Percentiles rank a stretch among this genome's conserved stretches.
Evolutionary conservation across 2,113 vertebrate genomes (phyloP).

Genomic region (Microcebus lehilahytsara): DNA sequence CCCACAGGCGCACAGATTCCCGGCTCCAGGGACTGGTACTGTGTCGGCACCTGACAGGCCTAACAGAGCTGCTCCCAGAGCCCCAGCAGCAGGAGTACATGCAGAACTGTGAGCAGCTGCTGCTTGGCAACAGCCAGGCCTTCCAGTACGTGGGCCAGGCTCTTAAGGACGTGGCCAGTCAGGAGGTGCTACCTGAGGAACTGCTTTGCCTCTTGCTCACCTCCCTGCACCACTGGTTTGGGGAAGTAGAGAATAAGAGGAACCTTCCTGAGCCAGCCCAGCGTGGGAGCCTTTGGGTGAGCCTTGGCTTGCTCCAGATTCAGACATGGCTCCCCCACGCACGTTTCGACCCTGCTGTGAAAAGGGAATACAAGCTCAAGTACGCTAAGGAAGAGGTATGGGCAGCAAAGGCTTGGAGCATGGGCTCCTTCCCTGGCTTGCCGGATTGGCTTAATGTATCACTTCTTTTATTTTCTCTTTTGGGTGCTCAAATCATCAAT

Average conservation of each 20-base stretch:
- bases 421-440: not conserved
- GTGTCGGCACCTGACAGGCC: constrained; percentile 87
- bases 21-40: constrained; percentile 90
- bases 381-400: constrained; percentile 95
- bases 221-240: constrained; percentile 90
- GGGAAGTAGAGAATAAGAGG: constrained; percentile 82
- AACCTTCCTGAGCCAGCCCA: constrained; percentile 82
- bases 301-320: constrained; percentile 94
- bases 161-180: constrained; percentile 85
- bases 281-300: constrained; percentile 94
- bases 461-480: not conserved
- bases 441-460: not conserved
- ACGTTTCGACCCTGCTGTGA: constrained; percentile 95
- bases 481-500: not conserved
- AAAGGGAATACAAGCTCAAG: constrained; percentile 93
- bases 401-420: not conserved
- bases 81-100: constrained; percentile 87
- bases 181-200: constrained; percentile 88
- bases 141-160: constrained; percentile 88
- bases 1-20: constrained; percentile 87
- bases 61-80: constrained; percentile 89
- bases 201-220: constrained; percentile 87
- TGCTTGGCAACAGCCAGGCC: constrained; percentile 82
- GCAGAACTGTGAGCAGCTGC: constrained; percentile 88
- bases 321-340: constrained; percentile 94